Evolutionary conservation across 2,113 vertebrate genomes (phyloP).

Genomic region (Fregetta grallaria): DNA sequence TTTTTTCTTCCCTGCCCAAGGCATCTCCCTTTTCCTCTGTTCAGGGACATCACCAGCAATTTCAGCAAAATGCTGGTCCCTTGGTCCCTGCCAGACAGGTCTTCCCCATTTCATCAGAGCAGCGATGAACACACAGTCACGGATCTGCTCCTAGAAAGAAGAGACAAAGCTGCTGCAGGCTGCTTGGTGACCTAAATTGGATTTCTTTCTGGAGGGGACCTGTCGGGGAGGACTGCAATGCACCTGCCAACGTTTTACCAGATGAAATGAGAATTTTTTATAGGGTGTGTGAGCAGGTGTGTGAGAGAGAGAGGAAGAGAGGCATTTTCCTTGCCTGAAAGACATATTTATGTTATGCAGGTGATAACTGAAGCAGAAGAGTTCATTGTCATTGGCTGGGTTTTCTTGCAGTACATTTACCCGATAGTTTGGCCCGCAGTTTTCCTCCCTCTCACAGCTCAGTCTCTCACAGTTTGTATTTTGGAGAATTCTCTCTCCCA

Average conservation of each 20-base stretch:
- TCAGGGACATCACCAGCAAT: not conserved
- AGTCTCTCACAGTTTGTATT: not conserved
- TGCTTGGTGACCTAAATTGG: not conserved
- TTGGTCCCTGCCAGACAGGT: not conserved
- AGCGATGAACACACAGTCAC: rapidly evolving
- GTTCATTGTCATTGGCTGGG: not conserved
- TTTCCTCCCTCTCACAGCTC: not conserved
- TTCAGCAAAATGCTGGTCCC: not conserved
- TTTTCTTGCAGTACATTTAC: not conserved
- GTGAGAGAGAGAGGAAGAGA: not conserved
- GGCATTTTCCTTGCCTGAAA: not conserved
- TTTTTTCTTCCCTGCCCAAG: not conserved
- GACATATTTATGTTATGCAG: not conserved
- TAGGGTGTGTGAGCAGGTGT: not conserved
- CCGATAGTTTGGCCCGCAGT: rapidly evolving
- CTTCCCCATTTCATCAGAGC: not conserved
- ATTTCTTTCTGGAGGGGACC: not conserved
- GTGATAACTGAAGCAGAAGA: not conserved
- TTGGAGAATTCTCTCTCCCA: not conserved
- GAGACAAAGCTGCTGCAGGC: not conserved
- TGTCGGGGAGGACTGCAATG: not conserved
- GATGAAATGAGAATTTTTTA: not conserved
- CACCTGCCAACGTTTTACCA: not conserved
- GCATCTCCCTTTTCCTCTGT: not conserved
- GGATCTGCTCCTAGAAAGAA: not conserved